Percentiles rank a stretch among this genome's conserved stretches.
These are phyloP conservation scores for Petrocephalus sullivani DNA, from an alignment of 2,797 vertebrate genomes.

Conservation along the genomic window DNA sequence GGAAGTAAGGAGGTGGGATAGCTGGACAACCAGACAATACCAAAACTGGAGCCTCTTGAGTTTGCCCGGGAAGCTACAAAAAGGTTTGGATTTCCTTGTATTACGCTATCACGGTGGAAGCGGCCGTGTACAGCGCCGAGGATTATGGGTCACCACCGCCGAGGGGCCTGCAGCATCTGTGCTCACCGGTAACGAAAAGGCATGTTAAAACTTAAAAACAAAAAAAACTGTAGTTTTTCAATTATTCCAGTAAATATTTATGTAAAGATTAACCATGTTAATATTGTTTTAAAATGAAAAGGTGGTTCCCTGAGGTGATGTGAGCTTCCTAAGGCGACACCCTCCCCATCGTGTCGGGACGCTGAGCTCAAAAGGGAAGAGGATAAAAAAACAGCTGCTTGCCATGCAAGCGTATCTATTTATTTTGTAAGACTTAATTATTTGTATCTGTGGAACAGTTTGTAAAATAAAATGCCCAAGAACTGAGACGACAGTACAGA, in stretches of 20 bases:
- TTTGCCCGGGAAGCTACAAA: constrained; percentile 31
- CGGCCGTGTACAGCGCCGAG: constrained; percentile 38
- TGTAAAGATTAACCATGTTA: constrained; percentile 72
- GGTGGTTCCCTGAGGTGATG: constrained; percentile 60
- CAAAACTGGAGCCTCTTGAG: constrained; percentile 45
- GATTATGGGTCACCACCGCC: constrained; percentile 49
- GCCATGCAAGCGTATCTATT: constrained; percentile 98
- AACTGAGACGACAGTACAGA: constrained; percentile 35
- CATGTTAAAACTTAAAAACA: constrained; percentile 32
- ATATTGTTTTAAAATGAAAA: constrained; percentile 61
- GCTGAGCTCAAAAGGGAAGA: constrained; percentile 49
- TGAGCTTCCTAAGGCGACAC: constrained; percentile 47
- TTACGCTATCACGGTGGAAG: constrained; percentile 32
- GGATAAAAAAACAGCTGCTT: constrained; percentile 76
- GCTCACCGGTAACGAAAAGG: constrained; percentile 52
- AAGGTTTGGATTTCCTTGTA: constrained; percentile 34
- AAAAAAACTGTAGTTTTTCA: constrained; percentile 33
- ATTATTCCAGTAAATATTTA: constrained; percentile 49
- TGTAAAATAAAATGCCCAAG: constrained; percentile 84
- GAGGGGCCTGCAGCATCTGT: constrained; percentile 40
- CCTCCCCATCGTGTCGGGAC: constrained; percentile 57
- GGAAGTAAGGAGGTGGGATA: constrained; percentile 25
- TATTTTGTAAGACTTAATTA: constrained; percentile 98
- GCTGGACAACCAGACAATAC: constrained; percentile 53
- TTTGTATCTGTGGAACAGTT: constrained; percentile 99